These are phyloP conservation scores for Paragorgia papillata DNA, from an alignment of 92 coral and sea anemone genomes.

Conservation along the genomic window DNA sequence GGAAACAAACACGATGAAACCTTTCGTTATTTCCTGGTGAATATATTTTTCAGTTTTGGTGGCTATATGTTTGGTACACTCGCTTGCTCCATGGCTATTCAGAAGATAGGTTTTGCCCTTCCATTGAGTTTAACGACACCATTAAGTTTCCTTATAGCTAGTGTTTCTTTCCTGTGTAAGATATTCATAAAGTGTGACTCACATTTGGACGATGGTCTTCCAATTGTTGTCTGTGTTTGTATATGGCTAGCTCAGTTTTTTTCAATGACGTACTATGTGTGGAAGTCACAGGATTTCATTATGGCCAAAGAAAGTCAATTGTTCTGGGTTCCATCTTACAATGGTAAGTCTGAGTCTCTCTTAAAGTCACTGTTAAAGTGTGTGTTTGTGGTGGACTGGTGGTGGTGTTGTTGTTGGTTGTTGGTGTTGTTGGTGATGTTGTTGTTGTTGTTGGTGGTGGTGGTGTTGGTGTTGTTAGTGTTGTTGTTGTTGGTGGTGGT, in stretches of 20 bases:
- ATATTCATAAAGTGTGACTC: background rate
- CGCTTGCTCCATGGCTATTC: constrained; percentile 88
- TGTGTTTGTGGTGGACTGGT: too few relatives aligned
- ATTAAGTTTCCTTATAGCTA: constrained; percentile 28
- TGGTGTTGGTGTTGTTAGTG: too few relatives aligned
- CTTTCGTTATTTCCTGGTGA: constrained; percentile 65
- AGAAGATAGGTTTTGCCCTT: constrained; percentile 71
- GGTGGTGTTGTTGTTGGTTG: too few relatives aligned
- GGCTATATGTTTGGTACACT: constrained; percentile 75
- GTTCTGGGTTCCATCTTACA: constrained; percentile 93
- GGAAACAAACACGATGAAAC: constrained; percentile 45
- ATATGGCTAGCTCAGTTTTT: constrained; percentile 74
- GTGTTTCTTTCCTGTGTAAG: constrained; percentile 13
- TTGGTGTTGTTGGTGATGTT: too few relatives aligned
- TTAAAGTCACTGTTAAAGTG: too few relatives aligned
- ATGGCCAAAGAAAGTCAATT: constrained; percentile 90
- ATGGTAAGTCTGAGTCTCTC: constrained; percentile 56
- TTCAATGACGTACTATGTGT: constrained; percentile 74
- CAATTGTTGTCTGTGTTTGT: constrained; percentile 39
- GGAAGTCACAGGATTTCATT: constrained; percentile 73
- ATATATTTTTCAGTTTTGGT: constrained; percentile 75
- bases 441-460: too few relatives aligned
- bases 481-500: too few relatives aligned
- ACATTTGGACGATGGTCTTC: constrained; percentile 21
- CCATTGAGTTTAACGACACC: constrained; percentile 89